A percentile compares a stretch with the other conserved stretches of the same genome.
phyloP scores from a whole-genome alignment of 2,113 vertebrate species.

The Toxostoma redivivum region DNA sequence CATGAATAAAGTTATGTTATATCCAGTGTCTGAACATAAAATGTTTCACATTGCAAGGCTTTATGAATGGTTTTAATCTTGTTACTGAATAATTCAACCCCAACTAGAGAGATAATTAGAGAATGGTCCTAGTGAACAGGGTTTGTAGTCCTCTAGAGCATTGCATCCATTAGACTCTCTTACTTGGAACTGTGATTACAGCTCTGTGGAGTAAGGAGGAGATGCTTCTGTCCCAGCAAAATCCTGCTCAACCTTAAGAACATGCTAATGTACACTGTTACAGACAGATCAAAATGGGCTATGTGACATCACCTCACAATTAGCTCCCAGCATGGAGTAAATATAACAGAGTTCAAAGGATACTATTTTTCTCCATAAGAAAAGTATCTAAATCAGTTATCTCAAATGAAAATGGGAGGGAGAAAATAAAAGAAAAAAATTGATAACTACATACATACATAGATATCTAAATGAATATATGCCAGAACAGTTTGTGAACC shows the following conservation, averaged over 20 bases:
- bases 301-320: neutral
- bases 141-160: neutral
- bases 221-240: neutral
- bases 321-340: neutral
- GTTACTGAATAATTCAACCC: neutral
- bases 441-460: no score
- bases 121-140: neutral
- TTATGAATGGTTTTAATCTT: neutral
- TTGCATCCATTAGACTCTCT: neutral
- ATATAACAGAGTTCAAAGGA: neutral
- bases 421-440: neutral
- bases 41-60: neutral
- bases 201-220: neutral
- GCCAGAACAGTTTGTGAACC: fast-evolving
- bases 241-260: neutral
- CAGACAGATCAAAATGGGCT: neutral
- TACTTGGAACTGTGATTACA: neutral
- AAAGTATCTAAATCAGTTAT: neutral
- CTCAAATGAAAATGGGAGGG: neutral
- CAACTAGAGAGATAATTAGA: neutral
- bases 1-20: neutral
- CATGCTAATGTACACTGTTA: neutral
- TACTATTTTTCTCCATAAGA: neutral
- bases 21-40: neutral
- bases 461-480: neutral